These are phyloP conservation scores for Paelopatides confundens DNA, from an alignment of 53 echinoderm and acorn worm species.

Conservation along the genomic window DNA sequence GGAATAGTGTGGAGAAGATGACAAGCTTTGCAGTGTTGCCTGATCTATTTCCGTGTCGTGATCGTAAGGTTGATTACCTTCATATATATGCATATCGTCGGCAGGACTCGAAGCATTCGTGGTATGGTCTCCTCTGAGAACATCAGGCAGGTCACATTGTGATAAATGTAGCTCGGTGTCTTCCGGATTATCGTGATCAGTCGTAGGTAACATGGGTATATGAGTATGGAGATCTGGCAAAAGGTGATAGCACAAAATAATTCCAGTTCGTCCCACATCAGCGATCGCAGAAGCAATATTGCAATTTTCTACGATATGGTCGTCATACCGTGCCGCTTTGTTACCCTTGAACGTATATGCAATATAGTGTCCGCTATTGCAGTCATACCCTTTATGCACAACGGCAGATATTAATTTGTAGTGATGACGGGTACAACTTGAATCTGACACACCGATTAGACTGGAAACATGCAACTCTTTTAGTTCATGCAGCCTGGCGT, in stretches of 20 bases:
- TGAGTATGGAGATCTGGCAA: neutral
- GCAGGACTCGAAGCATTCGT: no score
- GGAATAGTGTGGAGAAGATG: neutral
- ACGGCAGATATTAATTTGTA: neutral
- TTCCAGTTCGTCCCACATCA: neutral
- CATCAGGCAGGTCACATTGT: no score
- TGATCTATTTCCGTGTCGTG: neutral
- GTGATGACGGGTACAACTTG: no score
- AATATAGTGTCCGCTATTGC: slow-evolving; percentile 2
- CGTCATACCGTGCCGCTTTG: neutral
- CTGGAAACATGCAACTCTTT: no score
- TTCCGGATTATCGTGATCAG: no score
- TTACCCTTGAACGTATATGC: neutral
- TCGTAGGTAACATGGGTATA: neutral
- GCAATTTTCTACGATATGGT: neutral
- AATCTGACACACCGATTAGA: neutral
- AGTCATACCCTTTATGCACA: neutral
- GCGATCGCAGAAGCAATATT: neutral
- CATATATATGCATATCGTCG: no score
- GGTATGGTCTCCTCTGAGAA: neutral
- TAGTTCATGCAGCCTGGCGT: neutral
- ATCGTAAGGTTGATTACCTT: no score
- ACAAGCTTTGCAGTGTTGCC: neutral
- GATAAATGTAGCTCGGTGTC: no score
- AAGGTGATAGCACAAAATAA: neutral